A percentile compares a stretch with the other conserved stretches of the same genome.
These are phyloP conservation scores for Pandemis corylana DNA, from an alignment of 2,888 invertebrate species.

Conservation along the genomic window DNA sequence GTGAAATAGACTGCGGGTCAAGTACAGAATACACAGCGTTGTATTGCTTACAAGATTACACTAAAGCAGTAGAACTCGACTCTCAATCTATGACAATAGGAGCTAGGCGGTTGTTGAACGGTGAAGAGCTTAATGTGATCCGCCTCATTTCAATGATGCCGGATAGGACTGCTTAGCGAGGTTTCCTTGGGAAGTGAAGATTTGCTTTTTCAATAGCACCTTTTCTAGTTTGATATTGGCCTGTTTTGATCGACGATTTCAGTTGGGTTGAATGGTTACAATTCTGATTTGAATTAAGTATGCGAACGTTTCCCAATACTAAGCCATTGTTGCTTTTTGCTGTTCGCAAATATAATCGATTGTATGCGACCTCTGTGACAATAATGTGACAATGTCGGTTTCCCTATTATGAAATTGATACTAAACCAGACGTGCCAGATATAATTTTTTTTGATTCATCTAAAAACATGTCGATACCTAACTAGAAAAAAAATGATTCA, in stretches of 20 bases:
- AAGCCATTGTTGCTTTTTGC: conserved; percentile 44
- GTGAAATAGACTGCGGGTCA: conserved; percentile 56
- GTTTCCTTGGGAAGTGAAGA: conserved; percentile 13
- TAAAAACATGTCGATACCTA: conserved; percentile 9
- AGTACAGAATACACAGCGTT: conserved; percentile 44
- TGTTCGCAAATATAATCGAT: conserved; percentile 41
- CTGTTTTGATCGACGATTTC: not conserved
- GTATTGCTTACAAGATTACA: conserved; percentile 21
- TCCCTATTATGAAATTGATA: conserved; percentile 40
- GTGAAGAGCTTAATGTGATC: not conserved
- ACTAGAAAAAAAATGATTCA: not conserved
- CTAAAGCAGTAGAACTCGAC: not conserved
- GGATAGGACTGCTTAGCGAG: conserved; percentile 7
- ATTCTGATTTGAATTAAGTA: conserved; percentile 24
- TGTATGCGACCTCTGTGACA: conserved; percentile 34
- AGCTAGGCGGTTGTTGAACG: not conserved
- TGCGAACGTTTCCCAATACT: conserved; percentile 39
- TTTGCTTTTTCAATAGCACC: not conserved
- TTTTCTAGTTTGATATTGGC: not conserved
- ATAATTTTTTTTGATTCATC: conserved; percentile 1
- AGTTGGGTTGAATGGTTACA: conserved; percentile 10
- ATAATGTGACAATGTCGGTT: conserved; percentile 38
- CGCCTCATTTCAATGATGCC: not conserved
- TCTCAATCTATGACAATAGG: not conserved
- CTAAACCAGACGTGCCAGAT: conserved; percentile 25